These are phyloP conservation scores for Fistularia commersonii DNA, from an alignment of 2,797 vertebrate species.

Conservation along the genomic window DNA sequence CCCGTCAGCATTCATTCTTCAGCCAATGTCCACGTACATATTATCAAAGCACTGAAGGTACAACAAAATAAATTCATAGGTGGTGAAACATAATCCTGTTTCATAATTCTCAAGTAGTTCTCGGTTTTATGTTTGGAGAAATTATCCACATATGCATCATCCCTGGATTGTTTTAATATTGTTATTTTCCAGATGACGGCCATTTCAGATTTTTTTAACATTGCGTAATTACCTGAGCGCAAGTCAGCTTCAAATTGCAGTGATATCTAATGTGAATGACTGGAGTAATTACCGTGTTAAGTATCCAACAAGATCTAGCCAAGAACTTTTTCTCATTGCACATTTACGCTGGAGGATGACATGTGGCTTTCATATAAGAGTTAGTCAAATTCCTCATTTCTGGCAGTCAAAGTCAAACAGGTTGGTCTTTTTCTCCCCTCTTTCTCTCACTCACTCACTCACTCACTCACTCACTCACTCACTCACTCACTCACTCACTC, in stretches of 20 bases:
- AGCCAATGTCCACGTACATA: not conserved
- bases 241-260: slow-evolving; percentile 33
- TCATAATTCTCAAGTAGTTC: slow-evolving; percentile 6
- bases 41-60: no score
- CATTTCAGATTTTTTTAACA: slow-evolving; percentile 25
- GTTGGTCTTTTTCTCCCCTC: slow-evolving; percentile 41
- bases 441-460: slow-evolving; percentile 18
- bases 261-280: slow-evolving; percentile 29
- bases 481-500: no score
- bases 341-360: slow-evolving; percentile 48
- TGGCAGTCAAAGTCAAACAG: slow-evolving; percentile 59
- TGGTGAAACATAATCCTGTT: not conserved
- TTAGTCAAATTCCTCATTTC: slow-evolving; percentile 62
- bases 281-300: slow-evolving; percentile 46
- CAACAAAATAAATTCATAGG: not conserved
- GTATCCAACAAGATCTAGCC: slow-evolving; percentile 33
- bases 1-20: slow-evolving; percentile 8
- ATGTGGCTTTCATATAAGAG: slow-evolving; percentile 68
- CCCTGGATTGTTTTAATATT: slow-evolving; percentile 11
- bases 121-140: slow-evolving; percentile 2
- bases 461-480: slow-evolving; percentile 2
- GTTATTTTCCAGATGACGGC: slow-evolving; percentile 43
- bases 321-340: slow-evolving; percentile 42
- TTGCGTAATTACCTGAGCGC: slow-evolving; percentile 28
- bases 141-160: slow-evolving; percentile 8